Conservation (phyloP, 2,113 vertebrate species). For the Galeopterus variegatus region DNA sequence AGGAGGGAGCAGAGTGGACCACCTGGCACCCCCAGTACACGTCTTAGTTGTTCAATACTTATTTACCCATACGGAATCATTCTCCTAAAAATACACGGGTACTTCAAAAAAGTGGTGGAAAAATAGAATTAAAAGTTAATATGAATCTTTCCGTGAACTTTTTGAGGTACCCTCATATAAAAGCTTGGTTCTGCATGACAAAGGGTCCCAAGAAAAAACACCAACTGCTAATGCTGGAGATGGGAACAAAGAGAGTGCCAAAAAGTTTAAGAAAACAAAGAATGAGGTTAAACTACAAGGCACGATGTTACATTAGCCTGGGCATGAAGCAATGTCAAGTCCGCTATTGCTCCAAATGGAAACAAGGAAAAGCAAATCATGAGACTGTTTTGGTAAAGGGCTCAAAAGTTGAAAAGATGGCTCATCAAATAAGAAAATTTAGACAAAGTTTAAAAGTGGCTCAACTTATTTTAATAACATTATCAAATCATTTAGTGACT, state of each 20-base stretch:
- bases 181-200: not conserved
- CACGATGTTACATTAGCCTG: not conserved
- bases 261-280: not conserved
- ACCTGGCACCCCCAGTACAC: not conserved
- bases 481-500: not conserved
- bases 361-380: not conserved
- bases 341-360: not conserved
- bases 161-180: too few species aligned
- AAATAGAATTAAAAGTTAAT: too few species aligned
- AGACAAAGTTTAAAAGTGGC: not conserved
- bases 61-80: not conserved
- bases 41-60: too few species aligned
- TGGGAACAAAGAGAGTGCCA: not conserved
- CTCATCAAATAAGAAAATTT: not conserved
- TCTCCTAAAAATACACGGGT: not conserved
- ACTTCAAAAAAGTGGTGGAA: too few species aligned
- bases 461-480: not conserved
- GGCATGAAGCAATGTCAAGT: not conserved
- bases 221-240: not conserved
- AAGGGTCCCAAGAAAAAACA: not conserved
- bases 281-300: not conserved
- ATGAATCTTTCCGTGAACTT: too few species aligned
- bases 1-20: not conserved
- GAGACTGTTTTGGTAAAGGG: not conserved
- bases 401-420: not conserved